Conservation (phyloP, 2,888 invertebrate genomes). For the Helobdella robusta region DNA sequence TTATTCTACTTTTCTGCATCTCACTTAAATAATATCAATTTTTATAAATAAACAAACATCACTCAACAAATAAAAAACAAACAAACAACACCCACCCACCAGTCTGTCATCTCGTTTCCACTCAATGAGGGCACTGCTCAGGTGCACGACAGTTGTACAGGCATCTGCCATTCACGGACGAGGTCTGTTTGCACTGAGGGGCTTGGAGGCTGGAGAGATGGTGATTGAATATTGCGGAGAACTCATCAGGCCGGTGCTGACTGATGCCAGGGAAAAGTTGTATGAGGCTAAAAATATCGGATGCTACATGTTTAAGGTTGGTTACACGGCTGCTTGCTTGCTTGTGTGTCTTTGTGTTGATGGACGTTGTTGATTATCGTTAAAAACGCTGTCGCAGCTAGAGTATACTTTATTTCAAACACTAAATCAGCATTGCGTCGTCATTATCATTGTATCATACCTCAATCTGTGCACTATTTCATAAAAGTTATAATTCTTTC, state of each 20-base stretch:
- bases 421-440: neutral
- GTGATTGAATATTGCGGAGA: constrained; percentile 69
- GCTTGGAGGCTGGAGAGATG: constrained; percentile 79
- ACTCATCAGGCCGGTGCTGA: constrained; percentile 81
- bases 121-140: neutral
- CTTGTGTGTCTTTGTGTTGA: neutral
- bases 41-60: no score
- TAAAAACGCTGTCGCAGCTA: neutral
- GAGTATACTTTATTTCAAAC: neutral
- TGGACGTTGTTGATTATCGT: neutral
- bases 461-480: neutral
- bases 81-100: no score
- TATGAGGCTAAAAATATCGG: constrained; percentile 61
- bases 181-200: constrained; percentile 81
- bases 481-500: neutral
- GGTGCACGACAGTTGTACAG: constrained; percentile 12
- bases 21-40: no score
- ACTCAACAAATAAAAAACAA: no score
- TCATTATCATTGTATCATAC: neutral
- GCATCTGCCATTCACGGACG: constrained; percentile 81
- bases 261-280: constrained; percentile 81
- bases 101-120: no score
- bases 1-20: no score
- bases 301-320: constrained; percentile 86
- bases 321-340: neutral